Conservation (phyloP, 1,140 invertebrate genomes). For the Ridgeia piscesae region DNA sequence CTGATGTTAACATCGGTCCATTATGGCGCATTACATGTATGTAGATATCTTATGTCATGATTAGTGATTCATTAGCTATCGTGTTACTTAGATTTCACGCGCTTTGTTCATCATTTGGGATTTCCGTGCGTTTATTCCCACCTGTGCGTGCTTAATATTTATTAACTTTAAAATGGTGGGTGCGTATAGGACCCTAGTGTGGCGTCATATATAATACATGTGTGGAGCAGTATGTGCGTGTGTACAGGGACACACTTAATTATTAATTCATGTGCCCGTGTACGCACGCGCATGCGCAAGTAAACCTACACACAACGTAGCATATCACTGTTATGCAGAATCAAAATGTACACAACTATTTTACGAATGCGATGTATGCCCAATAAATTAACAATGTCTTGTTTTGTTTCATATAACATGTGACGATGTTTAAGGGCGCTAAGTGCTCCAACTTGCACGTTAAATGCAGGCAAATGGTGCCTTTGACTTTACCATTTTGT, state of each 20-base stretch:
- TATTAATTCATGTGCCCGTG: background rate
- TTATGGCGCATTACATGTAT: background rate
- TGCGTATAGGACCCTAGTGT: background rate
- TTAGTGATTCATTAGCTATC: background rate
- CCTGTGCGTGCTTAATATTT: background rate
- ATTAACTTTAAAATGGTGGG: background rate
- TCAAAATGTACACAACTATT: no score
- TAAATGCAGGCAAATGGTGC: no score
- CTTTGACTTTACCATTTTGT: no score
- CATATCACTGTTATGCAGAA: no score
- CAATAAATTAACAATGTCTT: no score
- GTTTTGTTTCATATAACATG: no score
- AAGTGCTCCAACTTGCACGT: no score
- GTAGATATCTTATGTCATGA: background rate
- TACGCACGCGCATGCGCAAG: background rate
- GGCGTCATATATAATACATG: background rate
- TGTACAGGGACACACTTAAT: background rate
- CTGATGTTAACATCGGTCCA: background rate
- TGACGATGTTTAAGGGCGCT: no score
- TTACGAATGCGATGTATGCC: no score
- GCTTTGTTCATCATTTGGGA: background rate
- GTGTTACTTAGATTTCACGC: background rate
- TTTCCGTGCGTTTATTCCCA: background rate
- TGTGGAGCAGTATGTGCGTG: background rate
- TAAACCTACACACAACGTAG: background rate